These are phyloP conservation scores for Heterohyrax brucei DNA, from an alignment of 2,797 vertebrate species.

Conservation along the genomic window DNA sequence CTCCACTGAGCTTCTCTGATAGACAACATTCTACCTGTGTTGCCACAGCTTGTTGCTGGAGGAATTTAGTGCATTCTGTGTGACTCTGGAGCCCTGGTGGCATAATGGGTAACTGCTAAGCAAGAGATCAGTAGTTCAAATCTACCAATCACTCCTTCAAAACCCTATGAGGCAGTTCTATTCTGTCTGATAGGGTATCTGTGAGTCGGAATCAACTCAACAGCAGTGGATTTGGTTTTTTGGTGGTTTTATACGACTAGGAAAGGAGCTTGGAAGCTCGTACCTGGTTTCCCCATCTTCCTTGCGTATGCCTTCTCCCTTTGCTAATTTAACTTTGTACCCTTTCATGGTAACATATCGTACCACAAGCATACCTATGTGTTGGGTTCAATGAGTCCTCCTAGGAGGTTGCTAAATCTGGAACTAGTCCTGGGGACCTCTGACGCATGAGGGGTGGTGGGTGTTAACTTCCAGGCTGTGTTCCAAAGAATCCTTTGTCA, in stretches of 20 bases:
- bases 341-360: background rate
- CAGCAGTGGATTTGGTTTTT: too few relatives aligned
- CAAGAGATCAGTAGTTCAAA: too few relatives aligned
- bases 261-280: too few relatives aligned
- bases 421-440: background rate
- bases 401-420: background rate
- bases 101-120: too few relatives aligned
- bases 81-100: background rate
- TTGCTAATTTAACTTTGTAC: background rate
- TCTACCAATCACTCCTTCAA: too few relatives aligned
- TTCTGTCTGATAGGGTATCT: too few relatives aligned
- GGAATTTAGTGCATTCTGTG: background rate
- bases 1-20: background rate
- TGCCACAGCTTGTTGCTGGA: background rate
- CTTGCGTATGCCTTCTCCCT: background rate
- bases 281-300: background rate
- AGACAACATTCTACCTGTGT: accelerated
- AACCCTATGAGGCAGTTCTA: too few relatives aligned
- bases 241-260: too few relatives aligned
- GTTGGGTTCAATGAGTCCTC: background rate
- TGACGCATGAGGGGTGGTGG: too few relatives aligned
- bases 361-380: background rate
- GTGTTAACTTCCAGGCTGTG: background rate
- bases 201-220: too few relatives aligned
- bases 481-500: background rate